Conservation (phyloP, 1,140 invertebrate genomes). For the Neotoxoptera formosana region DNA sequence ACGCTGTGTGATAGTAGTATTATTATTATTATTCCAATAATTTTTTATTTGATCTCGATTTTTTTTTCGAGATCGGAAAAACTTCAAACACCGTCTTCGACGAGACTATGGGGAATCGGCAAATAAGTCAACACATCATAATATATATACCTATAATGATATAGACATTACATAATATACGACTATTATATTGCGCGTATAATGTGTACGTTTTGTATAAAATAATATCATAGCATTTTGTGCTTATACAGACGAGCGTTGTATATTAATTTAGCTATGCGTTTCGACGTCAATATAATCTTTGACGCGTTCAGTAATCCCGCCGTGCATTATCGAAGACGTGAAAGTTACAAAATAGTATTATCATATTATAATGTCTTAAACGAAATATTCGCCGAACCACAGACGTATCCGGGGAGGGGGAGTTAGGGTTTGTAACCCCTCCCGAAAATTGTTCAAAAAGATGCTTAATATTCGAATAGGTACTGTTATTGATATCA, state of each 20-base stretch:
- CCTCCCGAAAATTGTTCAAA: too few relatives aligned
- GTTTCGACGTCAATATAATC: not conserved
- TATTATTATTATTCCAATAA: not conserved
- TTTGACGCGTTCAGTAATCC: not conserved
- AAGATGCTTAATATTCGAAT: too few relatives aligned
- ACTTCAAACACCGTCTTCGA: not conserved
- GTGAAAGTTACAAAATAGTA: not conserved
- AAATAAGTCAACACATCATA: not conserved
- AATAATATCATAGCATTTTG: not conserved
- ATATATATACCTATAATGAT: not conserved
- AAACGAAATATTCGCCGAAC: not conserved
- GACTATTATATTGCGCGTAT: not conserved
- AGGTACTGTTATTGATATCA: too few relatives aligned
- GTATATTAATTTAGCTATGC: not conserved
- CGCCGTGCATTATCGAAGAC: not conserved
- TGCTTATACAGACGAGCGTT: not conserved
- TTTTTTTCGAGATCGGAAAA: not conserved
- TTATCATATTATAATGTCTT: not conserved
- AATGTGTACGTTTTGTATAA: not conserved
- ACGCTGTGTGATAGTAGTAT: not conserved
- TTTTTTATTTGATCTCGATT: not conserved
- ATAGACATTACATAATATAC: not conserved
- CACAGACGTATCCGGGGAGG: not conserved
- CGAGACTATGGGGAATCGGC: not conserved
- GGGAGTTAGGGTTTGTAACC: too few relatives aligned